Conservation (phyloP, 2,797 vertebrate genomes). For the Trachurus trachurus region DNA sequence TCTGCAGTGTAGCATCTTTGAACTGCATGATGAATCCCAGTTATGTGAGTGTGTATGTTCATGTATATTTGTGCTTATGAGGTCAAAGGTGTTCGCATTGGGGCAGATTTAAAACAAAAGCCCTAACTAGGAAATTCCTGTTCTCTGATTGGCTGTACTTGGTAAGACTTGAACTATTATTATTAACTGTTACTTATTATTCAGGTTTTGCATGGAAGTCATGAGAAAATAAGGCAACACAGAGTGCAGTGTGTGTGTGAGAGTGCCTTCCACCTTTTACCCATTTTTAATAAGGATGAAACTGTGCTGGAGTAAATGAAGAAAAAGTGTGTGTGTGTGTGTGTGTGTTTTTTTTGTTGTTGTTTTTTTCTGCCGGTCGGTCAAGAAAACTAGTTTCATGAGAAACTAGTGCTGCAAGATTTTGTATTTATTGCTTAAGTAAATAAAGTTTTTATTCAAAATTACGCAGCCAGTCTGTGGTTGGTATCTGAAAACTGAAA, state of each 20-base stretch:
- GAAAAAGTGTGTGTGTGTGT: not conserved
- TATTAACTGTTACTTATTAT: not conserved
- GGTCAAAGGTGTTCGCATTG: not conserved
- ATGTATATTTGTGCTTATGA: not conserved
- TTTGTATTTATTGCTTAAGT: constrained; percentile 60
- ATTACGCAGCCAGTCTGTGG: accelerated
- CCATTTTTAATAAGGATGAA: constrained; percentile 4
- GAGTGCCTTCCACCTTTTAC: not conserved
- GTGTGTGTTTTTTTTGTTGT: not conserved
- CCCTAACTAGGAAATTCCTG: not conserved
- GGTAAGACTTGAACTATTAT: not conserved
- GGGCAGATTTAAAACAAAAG: not conserved
- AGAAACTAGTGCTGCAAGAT: constrained; percentile 4
- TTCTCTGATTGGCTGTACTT: not conserved
- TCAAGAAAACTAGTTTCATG: constrained; percentile 3
- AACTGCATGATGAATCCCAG: not conserved
- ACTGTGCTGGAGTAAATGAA: not conserved
- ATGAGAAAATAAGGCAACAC: not conserved
- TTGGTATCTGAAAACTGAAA: not conserved
- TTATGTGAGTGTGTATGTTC: not conserved
- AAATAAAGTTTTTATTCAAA: constrained; percentile 63
- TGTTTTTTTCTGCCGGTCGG: constrained; percentile 8
- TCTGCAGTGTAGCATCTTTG: constrained; percentile 2
- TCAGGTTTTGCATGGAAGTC: not conserved
- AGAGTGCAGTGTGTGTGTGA: not conserved